phyloP scores from a whole-genome alignment of 2,888 invertebrate genomes.

The Macrophya annulata region DNA sequence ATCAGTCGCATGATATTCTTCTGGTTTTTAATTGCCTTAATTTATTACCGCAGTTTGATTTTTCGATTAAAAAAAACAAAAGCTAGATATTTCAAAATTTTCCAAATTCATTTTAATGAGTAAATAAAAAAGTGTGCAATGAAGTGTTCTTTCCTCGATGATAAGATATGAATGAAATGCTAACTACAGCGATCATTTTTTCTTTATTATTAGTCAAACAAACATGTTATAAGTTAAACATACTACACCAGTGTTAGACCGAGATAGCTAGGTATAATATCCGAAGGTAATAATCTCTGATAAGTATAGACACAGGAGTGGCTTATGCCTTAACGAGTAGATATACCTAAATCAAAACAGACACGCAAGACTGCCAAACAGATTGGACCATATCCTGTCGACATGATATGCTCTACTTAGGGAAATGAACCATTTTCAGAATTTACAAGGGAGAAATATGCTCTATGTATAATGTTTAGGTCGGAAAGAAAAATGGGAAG shows the following conservation, averaged over 20 bases:
- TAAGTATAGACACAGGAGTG: slow-evolving; percentile 50
- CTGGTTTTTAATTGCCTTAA: no score
- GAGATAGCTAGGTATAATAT: background rate
- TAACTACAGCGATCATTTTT: background rate
- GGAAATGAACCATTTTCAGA: slow-evolving; percentile 55
- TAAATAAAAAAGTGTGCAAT: no score
- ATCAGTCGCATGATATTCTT: background rate
- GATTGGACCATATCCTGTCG: slow-evolving; percentile 58
- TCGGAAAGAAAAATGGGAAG: slow-evolving; percentile 1
- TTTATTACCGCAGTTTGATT: no score
- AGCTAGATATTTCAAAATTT: no score
- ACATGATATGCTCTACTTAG: slow-evolving; percentile 53
- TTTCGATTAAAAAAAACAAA: no score
- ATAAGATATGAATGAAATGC: background rate
- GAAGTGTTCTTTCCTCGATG: background rate
- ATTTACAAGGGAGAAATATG: background rate
- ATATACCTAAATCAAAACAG: slow-evolving; percentile 49
- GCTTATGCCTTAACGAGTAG: slow-evolving; percentile 15
- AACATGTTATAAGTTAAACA: background rate
- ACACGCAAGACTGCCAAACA: slow-evolving; percentile 54
- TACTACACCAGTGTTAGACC: slow-evolving; percentile 7
- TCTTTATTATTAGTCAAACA: background rate
- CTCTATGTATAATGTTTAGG: background rate
- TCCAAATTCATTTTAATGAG: no score
- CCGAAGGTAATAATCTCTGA: slow-evolving; percentile 30